Evolutionary conservation across 1,140 invertebrate genomes (phyloP).

Genomic region (Scaptomyza montana): DNA sequence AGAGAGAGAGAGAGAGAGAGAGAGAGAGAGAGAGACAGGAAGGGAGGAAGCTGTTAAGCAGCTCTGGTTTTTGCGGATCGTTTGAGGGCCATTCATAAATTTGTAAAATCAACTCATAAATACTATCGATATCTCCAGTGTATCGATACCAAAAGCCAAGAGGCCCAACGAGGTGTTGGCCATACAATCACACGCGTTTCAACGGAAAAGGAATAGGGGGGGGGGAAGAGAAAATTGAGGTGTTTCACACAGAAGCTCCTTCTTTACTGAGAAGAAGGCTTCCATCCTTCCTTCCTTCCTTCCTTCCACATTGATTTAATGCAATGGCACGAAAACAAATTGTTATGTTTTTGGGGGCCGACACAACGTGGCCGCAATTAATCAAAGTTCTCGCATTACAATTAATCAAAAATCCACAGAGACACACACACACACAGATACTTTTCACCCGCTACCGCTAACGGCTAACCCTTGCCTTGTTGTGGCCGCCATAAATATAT

Average conservation of each 20-base stretch:
- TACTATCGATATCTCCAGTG: slow-evolving; percentile 36
- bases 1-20: background rate
- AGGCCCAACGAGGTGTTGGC: slow-evolving; percentile 59
- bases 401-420: slow-evolving; percentile 76
- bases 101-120: slow-evolving; percentile 60
- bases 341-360: slow-evolving; percentile 65
- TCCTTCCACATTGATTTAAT: slow-evolving; percentile 60
- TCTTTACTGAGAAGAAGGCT: too few species aligned
- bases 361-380: slow-evolving; percentile 68
- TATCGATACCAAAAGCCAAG: slow-evolving; percentile 21
- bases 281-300: background rate
- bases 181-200: slow-evolving; percentile 65
- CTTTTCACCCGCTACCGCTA: background rate
- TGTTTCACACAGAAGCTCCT: background rate
- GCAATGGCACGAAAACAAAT: slow-evolving; percentile 77
- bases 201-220: background rate
- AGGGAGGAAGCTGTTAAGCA: background rate
- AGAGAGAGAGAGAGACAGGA: background rate
- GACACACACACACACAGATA: too few species aligned
- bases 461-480: background rate
- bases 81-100: slow-evolving; percentile 71
- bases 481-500: slow-evolving; percentile 66
- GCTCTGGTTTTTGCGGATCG: slow-evolving; percentile 6
- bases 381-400: slow-evolving; percentile 79
- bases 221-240: background rate